Evolutionary conservation across 2,888 invertebrate genomes (phyloP).

Genomic region (Myopa tessellatipennis): DNA sequence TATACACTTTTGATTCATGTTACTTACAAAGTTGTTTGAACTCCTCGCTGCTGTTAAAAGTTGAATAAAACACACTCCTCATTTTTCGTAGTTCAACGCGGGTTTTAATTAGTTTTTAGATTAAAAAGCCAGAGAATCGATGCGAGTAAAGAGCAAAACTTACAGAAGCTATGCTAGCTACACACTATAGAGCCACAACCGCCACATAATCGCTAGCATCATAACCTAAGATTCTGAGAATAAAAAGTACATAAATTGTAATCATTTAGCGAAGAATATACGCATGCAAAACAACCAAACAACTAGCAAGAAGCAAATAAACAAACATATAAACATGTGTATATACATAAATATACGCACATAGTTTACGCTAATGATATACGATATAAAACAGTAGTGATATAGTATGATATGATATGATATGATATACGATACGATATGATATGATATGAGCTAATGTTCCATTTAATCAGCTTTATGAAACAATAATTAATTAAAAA

Average conservation of each 20-base stretch:
- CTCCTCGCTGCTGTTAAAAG: too few species aligned
- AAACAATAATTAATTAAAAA: conserved; percentile 45
- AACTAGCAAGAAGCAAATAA: conserved; percentile 2
- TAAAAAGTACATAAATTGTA: conserved; percentile 16
- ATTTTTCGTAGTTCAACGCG: too few species aligned
- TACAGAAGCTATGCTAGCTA: conserved; percentile 8
- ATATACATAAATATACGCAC: conserved; percentile 22
- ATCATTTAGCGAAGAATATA: conserved; percentile 19
- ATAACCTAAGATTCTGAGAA: conserved; percentile 4
- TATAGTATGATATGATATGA: conserved; percentile 30
- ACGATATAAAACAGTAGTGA: background rate
- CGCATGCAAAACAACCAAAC: background rate
- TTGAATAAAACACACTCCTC: too few species aligned
- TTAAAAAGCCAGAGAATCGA: conserved; percentile 8
- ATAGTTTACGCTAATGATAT: conserved; percentile 21
- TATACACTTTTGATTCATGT: too few species aligned
- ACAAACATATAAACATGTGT: conserved; percentile 1
- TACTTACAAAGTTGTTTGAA: too few species aligned
- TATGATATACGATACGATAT: background rate
- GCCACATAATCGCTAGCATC: background rate
- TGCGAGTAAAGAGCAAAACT: background rate
- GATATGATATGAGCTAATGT: conserved; percentile 44
- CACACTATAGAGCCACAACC: too few species aligned
- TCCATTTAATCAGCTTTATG: conserved; percentile 51
- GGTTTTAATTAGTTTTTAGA: too few species aligned